phyloP scores from a whole-genome alignment of 2,113 vertebrate genomes.

The crab-eating macaque (Macaca fascicularis) region T2T-MFA8v1.1 NC_088375.1:177604501-177605000 shows the following conservation, averaged over 20 bases:
- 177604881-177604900: fast-evolving
- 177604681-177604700: background rate
- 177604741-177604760: background rate
- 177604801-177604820: background rate
- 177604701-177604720: background rate
- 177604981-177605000: too few species aligned
- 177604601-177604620: background rate
- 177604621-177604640: background rate
- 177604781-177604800: background rate
- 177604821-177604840: background rate
- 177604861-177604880: background rate
- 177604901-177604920: background rate
- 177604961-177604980: background rate
- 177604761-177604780: background rate
- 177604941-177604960: background rate
- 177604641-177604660: background rate
- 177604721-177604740: fast-evolving
- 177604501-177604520: background rate
- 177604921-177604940: background rate
- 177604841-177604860: background rate
- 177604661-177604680: background rate
- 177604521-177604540: background rate
- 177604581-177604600: background rate
- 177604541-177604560: background rate
- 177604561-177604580: background rate